A percentile compares a stretch with the other conserved stretches of the same genome.
Conservation (phyloP, 2,113 vertebrate genomes). For the Pelobates fuscus region DNA sequence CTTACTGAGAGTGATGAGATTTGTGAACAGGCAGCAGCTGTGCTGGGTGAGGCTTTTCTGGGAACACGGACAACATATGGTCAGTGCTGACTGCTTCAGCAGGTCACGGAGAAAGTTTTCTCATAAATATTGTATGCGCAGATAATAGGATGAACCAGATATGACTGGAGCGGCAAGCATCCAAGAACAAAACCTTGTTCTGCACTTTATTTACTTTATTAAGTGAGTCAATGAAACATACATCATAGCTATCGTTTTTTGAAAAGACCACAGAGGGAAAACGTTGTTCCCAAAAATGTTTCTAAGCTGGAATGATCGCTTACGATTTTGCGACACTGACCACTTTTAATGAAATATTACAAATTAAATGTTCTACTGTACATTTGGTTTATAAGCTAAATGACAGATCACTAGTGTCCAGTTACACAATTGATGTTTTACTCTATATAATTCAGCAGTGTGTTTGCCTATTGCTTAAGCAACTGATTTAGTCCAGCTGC, state of each 20-base stretch:
- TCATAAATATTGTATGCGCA: background rate
- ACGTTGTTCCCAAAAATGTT: background rate
- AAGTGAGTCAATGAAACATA: background rate
- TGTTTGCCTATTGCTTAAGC: too few relatives aligned
- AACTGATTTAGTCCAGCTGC: too few relatives aligned
- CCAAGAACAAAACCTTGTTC: background rate
- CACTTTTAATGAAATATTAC: background rate
- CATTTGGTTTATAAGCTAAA: too few relatives aligned
- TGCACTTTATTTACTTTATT: background rate
- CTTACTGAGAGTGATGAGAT: too few relatives aligned
- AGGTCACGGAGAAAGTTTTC: background rate
- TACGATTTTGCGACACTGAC: background rate
- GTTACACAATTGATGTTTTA: too few relatives aligned
- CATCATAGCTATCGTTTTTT: background rate
- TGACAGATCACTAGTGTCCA: too few relatives aligned
- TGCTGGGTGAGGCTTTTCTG: too few relatives aligned
- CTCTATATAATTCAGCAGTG: too few relatives aligned
- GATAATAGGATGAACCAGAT: background rate
- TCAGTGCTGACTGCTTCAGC: background rate
- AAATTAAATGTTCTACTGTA: too few relatives aligned
- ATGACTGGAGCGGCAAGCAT: background rate
- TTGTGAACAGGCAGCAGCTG: too few relatives aligned
- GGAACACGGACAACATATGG: background rate
- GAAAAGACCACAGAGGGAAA: background rate
- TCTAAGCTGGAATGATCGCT: background rate